Base-by-base conservation (phyloP, 1,140 invertebrate species). In the Papilio machaon region DNA sequence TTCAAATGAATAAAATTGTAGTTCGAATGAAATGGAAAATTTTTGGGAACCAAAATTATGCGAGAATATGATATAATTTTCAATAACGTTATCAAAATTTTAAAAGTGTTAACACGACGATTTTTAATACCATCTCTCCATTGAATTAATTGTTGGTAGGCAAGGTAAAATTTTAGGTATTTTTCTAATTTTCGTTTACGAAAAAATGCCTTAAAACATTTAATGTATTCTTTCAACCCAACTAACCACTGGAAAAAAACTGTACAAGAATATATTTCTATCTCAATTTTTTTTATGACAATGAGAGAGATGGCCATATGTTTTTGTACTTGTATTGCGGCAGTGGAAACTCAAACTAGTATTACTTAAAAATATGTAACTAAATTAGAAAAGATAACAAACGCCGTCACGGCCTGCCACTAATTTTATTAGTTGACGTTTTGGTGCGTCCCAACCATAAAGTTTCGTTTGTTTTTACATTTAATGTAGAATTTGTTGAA, bases 371-470 rank as follows among this genome's bases (percentile, higher is more conserved):
- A 17, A 54, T 54, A 70, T 70, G 13, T 70, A 35, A 70, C 23
- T 19, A 38, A 15, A 54, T 13, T 54, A 17, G 13, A 54, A 70
- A 70, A 70, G 64, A 70, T 79, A 74, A 73, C 49, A 70, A 13
- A 82, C 19, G 49, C 74, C 52, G 75, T 64, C 75, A 83, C 79
- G 80, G 82, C 35, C 38, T 19, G 47, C 30, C 54, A 43, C 74
- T 81, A 77, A 83, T 83, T 83, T 83, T 83, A 83, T 78, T 83
- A 80, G 46, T 58, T 23, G 67, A 77, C 58, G 64, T 73, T 46
- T 78, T 70, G 38, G 75, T 54, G 79, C 75, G 79, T 80, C 58
- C 75, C 74, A 64, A 58, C 75, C 47, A 30, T 83, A 79, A 73
- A 73, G 30, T 80, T 83, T 49, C 67, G 49, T 80, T 80, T 49